Evolutionary conservation across 2,888 invertebrate genomes (phyloP).

Genomic region (Dasysyrphus albostriatus): DNA sequence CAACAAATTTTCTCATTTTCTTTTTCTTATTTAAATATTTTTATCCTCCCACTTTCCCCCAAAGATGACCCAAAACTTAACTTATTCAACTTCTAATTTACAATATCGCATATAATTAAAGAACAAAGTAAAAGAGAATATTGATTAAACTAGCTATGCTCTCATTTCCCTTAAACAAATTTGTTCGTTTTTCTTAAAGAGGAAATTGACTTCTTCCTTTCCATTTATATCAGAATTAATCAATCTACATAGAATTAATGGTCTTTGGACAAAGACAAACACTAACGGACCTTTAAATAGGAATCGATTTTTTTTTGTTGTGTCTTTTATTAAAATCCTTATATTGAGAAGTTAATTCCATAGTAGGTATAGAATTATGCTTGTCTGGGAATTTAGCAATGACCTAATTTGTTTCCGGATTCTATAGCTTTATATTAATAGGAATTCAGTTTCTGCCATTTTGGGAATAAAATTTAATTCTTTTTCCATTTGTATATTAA

Average conservation of each 20-base stretch:
- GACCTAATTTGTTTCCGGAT: slow-evolving; percentile 35
- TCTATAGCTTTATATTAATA: not conserved
- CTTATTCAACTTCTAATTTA: slow-evolving; percentile 56
- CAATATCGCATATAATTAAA: slow-evolving; percentile 17
- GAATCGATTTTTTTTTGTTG: slow-evolving; percentile 22
- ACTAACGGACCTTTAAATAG: slow-evolving; percentile 31
- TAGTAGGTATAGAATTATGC: slow-evolving; percentile 37
- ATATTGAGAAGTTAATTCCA: slow-evolving; percentile 3
- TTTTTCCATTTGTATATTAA: slow-evolving; percentile 41
- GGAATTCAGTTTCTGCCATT: not conserved
- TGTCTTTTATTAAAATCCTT: not conserved
- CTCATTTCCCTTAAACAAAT: slow-evolving; percentile 1
- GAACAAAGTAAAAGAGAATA: slow-evolving; percentile 18
- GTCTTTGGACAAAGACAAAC: slow-evolving; percentile 33
- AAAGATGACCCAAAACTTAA: slow-evolving; percentile 31
- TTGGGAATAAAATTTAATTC: slow-evolving; percentile 32
- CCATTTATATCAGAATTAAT: slow-evolving; percentile 67
- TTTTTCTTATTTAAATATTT: slow-evolving; percentile 28
- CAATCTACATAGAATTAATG: slow-evolving; percentile 59
- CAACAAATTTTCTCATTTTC: slow-evolving; percentile 23
- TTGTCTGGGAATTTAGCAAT: slow-evolving; percentile 24
- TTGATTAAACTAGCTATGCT: slow-evolving; percentile 15
- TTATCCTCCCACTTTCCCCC: not conserved
- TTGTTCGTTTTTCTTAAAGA: not conserved
- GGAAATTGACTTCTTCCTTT: slow-evolving; percentile 26